These are phyloP conservation scores for Carassius gibelio DNA, from an alignment of 2,113 vertebrate genomes.

Conservation along the genomic window DNA sequence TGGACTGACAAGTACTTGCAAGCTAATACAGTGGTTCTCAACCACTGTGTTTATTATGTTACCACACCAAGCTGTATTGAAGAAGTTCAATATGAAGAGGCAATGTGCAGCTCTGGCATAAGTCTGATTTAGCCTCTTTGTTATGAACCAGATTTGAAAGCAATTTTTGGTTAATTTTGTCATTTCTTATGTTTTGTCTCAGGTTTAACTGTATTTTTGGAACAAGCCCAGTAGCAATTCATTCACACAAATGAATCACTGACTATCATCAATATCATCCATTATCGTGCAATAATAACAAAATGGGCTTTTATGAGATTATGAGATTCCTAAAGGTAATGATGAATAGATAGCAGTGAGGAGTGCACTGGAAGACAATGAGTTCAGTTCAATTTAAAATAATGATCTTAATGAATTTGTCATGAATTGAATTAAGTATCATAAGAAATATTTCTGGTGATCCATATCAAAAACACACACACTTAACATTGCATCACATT, in stretches of 20 bases:
- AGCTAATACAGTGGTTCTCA: background rate
- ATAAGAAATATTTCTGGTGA: background rate
- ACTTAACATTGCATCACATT: background rate
- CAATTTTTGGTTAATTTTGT: background rate
- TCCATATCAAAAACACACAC: background rate
- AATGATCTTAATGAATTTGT: conserved; percentile 21
- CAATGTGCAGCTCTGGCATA: background rate
- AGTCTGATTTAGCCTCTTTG: background rate
- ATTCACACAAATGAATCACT: conserved; percentile 3
- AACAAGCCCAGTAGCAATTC: background rate
- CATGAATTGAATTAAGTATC: conserved; percentile 4
- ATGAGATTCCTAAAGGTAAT: background rate
- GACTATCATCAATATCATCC: background rate
- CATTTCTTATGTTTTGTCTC: background rate
- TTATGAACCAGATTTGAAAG: background rate
- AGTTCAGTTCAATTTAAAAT: conserved; percentile 9
- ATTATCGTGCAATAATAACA: background rate
- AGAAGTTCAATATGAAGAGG: background rate
- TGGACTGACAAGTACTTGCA: background rate
- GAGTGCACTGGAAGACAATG: conserved; percentile 9
- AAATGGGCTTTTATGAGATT: background rate
- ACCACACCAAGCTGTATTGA: background rate
- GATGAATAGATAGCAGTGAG: conserved; percentile 11
- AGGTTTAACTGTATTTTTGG: background rate
- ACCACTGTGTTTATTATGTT: background rate